These are phyloP conservation scores for Pseudobourletiella spinata DNA, from an alignment of 1,140 invertebrate genomes.

Conservation along the genomic window DNA sequence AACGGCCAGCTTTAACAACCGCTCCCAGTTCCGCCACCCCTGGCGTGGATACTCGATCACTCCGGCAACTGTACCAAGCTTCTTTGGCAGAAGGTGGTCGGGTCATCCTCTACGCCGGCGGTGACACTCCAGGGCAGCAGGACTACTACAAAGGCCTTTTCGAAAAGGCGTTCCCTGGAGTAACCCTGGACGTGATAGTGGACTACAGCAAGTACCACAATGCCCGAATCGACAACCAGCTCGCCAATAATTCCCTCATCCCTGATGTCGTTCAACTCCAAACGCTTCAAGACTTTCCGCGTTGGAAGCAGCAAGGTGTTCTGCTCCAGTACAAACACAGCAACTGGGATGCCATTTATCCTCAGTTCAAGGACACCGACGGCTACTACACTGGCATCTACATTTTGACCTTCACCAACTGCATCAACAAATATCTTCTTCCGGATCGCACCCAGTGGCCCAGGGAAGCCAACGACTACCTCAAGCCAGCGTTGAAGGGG, in stretches of 20 bases:
- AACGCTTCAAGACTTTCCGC: constrained; percentile 22
- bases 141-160: constrained; percentile 8
- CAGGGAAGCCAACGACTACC: constrained; percentile 10
- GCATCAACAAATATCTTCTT: constrained; percentile 7
- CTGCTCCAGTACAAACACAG: constrained; percentile 16
- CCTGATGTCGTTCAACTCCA: constrained; percentile 18
- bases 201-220: constrained; percentile 19
- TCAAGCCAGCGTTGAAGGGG: constrained; percentile 11
- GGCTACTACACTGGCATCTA: constrained; percentile 8
- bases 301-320: constrained; percentile 19
- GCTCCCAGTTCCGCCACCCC: no score
- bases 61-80: constrained; percentile 6
- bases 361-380: constrained; percentile 15
- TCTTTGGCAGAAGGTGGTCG: constrained; percentile 9
- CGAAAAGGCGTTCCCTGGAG: constrained; percentile 2
- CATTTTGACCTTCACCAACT: constrained; percentile 1
- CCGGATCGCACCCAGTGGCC: constrained; percentile 14
- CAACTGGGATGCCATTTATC: constrained; percentile 3
- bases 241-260: constrained; percentile 5
- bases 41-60: background rate
- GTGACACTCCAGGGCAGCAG: constrained; percentile 9
- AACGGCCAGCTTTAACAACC: no score
- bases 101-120: constrained; percentile 17
- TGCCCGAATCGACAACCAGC: constrained; percentile 17
- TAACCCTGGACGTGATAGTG: constrained; percentile 9